Percentiles rank a stretch among this genome's conserved stretches.
Conservation (phyloP, 2,888 invertebrate genomes). For the Cheilosia pagana region DNA sequence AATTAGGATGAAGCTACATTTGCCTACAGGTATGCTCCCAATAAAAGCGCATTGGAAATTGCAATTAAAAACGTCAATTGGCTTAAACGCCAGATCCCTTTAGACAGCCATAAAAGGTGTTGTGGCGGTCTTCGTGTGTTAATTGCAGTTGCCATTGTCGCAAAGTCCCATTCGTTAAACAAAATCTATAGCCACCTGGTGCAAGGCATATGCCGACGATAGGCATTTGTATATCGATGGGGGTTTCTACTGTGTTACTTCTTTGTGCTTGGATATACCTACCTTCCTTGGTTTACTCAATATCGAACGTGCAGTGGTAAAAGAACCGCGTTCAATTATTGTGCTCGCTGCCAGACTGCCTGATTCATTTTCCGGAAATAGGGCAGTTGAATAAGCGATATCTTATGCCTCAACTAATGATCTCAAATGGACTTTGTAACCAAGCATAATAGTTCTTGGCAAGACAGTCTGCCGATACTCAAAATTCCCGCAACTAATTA, state of each 20-base stretch:
- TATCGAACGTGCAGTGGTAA: conserved; percentile 1
- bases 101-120: not conserved
- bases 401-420: no score
- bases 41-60: not conserved
- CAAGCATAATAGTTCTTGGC: no score
- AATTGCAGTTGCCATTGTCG: not conserved
- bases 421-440: no score
- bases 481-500: no score
- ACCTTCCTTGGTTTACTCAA: not conserved
- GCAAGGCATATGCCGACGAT: not conserved
- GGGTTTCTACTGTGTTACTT: not conserved
- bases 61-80: not conserved
- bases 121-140: not conserved
- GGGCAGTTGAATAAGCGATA: not conserved
- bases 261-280: not conserved
- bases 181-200: not conserved
- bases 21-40: not conserved
- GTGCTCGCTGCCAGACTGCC: not conserved
- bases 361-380: not conserved
- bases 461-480: no score
- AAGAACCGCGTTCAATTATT: not conserved
- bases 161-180: not conserved
- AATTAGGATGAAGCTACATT: not conserved
- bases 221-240: not conserved
- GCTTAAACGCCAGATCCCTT: not conserved